Percentiles rank a stretch among this genome's conserved stretches.
Evolutionary conservation across 1,140 invertebrate genomes (phyloP).

Genomic region (Lepidurus packardi): DNA sequence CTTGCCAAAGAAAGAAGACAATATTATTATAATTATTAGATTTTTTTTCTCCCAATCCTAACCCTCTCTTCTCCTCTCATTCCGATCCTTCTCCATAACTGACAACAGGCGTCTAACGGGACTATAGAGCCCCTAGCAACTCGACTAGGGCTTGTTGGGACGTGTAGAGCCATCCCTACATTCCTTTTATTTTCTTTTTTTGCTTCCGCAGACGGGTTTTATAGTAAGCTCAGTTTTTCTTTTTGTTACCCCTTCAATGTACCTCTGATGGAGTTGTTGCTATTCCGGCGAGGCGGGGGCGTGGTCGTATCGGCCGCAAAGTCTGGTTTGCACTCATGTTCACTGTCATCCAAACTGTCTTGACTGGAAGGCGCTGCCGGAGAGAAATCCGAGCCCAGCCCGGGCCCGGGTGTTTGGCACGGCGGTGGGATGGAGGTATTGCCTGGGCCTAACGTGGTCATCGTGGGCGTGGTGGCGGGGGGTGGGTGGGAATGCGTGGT

Average conservation of each 20-base stretch:
- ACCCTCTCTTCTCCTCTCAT: not conserved
- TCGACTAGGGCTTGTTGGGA: not conserved
- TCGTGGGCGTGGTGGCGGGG: constrained; percentile 25
- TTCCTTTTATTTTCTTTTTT: not conserved
- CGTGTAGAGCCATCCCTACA: not conserved
- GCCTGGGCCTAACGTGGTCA: constrained; percentile 11
- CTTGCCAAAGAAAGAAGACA: not conserved
- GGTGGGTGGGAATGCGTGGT: not conserved
- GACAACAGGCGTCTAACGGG: not conserved
- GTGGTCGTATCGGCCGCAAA: constrained; percentile 35
- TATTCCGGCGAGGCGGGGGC: constrained; percentile 34
- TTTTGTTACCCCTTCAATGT: constrained; percentile 24
- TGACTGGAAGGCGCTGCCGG: constrained; percentile 33
- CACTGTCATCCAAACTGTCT: constrained; percentile 32
- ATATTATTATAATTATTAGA: not conserved
- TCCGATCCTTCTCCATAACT: not conserved
- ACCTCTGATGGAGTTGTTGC: constrained; percentile 36
- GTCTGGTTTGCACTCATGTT: constrained; percentile 33
- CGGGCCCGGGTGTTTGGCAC: constrained; percentile 30
- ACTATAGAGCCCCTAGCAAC: not conserved
- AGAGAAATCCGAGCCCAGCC: constrained; percentile 31
- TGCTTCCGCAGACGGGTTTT: not conserved
- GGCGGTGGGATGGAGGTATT: constrained; percentile 28
- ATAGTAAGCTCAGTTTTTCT: not conserved
- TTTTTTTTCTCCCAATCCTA: not conserved